Conservation (phyloP, 2,888 invertebrate species). For the Pseudeuparius sepicola region DNA sequence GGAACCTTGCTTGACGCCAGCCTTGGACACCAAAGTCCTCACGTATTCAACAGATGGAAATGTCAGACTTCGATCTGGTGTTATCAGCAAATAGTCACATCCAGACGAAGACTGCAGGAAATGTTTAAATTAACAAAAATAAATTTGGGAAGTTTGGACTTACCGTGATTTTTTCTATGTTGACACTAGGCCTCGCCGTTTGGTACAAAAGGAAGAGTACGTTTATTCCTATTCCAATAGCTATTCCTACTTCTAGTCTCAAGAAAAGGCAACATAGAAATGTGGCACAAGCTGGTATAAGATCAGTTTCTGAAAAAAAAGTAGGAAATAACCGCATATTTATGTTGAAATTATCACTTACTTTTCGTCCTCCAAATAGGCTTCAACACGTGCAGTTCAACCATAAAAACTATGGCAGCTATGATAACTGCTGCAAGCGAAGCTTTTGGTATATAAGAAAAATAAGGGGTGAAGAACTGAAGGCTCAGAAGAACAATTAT, state of each 20-base stretch:
- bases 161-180: conserved; percentile 47
- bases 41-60: conserved; percentile 59
- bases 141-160: conserved; percentile 24
- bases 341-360: too few species aligned
- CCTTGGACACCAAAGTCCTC: conserved; percentile 60
- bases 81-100: conserved; percentile 47
- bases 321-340: conserved; percentile 4
- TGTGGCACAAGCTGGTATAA: conserved; percentile 54
- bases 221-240: conserved; percentile 53
- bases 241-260: conserved; percentile 57
- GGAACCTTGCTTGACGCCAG: conserved; percentile 49
- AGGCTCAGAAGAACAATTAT: conserved; percentile 42
- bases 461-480: conserved; percentile 56
- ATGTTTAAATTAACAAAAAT: background rate
- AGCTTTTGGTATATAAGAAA: conserved; percentile 54
- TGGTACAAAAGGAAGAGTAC: conserved; percentile 51
- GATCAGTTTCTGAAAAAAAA: conserved; percentile 50
- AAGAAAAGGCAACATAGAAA: conserved; percentile 55
- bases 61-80: conserved; percentile 51
- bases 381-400: conserved; percentile 51
- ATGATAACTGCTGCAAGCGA: conserved; percentile 62
- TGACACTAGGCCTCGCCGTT: conserved; percentile 52
- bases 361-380: conserved; percentile 59
- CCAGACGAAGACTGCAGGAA: conserved; percentile 42
- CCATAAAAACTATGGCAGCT: conserved; percentile 60